These are phyloP conservation scores for Lophura swinhoii DNA, from an alignment of 2,797 vertebrate genomes.

Conservation along the genomic window DNA sequence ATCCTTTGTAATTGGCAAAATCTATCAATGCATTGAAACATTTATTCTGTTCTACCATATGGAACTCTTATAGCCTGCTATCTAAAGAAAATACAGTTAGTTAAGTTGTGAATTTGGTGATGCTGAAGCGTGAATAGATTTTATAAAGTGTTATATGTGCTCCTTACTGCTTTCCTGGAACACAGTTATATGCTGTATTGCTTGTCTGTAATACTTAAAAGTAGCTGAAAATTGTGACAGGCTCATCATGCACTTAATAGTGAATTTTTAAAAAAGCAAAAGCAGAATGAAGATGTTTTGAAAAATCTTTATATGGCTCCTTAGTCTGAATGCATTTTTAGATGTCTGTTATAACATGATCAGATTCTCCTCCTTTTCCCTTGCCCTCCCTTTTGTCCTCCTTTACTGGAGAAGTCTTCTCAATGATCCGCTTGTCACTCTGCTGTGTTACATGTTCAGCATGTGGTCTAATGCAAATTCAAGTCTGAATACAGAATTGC, in stretches of 20 bases:
- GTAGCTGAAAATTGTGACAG: conserved; percentile 20
- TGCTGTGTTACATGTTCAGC: not conserved
- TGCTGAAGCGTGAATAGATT: not conserved
- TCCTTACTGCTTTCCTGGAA: not conserved
- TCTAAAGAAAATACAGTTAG: not conserved
- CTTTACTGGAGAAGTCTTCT: not conserved
- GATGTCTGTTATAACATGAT: not conserved
- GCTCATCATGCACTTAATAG: not conserved
- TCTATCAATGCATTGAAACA: not conserved
- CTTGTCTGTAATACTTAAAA: conserved; percentile 35
- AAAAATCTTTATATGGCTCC: not conserved
- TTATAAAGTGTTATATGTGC: not conserved
- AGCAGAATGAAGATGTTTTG: not conserved
- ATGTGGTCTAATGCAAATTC: not conserved
- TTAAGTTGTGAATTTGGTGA: not conserved
- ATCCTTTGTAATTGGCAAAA: not conserved
- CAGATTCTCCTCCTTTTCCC: not conserved
- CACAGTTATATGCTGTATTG: not conserved
- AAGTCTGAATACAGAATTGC: not conserved
- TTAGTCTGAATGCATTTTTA: not conserved
- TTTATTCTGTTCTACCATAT: not conserved
- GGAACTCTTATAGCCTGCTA: not conserved
- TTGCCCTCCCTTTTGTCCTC: not conserved
- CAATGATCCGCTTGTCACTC: conserved; percentile 11
- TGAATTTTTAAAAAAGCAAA: not conserved